Evolutionary conservation across 2,888 invertebrate genomes (phyloP).

Genomic region (Trichacis sp.): DNA sequence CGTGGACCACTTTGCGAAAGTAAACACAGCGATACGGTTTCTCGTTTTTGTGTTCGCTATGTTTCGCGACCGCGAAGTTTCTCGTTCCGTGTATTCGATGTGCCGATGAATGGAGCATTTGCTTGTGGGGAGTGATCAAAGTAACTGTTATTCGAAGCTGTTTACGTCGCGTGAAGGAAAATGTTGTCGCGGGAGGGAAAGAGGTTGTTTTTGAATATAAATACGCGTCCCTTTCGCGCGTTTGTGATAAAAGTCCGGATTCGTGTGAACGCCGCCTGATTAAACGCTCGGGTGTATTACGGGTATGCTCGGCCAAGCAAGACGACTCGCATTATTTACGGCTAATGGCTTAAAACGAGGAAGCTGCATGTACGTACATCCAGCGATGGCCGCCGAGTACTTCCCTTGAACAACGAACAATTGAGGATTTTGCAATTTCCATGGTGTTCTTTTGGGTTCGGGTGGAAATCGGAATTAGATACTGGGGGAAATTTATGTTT

Average conservation of each 20-base stretch:
- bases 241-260: constrained; percentile 40
- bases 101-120: too few species aligned
- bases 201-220: neutral
- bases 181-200: neutral
- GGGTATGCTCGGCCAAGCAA: constrained; percentile 49
- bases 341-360: constrained; percentile 62
- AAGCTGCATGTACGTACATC: constrained; percentile 45
- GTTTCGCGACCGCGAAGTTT: too few species aligned
- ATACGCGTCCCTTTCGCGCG: constrained; percentile 16
- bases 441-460: too few species aligned
- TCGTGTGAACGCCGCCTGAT: constrained; percentile 55
- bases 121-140: too few species aligned
- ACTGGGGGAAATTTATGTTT: too few species aligned
- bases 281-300: constrained; percentile 54
- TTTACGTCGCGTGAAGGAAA: too few species aligned
- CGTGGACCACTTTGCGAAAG: too few species aligned
- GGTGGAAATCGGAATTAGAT: too few species aligned
- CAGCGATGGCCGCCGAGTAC: constrained; percentile 1
- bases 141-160: too few species aligned
- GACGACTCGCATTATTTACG: constrained; percentile 60
- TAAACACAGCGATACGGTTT: too few species aligned
- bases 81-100: too few species aligned
- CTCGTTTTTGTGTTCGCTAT: too few species aligned
- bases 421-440: neutral
- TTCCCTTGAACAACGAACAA: neutral